Base-by-base conservation (phyloP, 2,113 vertebrate species). In the Athene noctua region DNA sequence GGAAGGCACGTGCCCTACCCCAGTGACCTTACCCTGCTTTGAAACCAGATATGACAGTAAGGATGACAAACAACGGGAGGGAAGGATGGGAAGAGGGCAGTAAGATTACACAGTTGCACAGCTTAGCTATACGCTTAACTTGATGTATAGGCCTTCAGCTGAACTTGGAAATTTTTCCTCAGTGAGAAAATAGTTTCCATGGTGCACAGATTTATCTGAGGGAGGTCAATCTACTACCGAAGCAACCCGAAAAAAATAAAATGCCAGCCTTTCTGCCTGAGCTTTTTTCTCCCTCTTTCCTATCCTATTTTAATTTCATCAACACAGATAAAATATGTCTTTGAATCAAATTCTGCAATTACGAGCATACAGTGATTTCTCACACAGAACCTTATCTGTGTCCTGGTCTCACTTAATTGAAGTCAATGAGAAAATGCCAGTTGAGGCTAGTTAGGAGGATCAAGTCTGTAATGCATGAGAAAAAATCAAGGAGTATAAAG, bases 121-220 rank as follows among this genome's bases (percentile, higher is more conserved):
- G 66, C 79, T 96, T 94, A 94, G 70, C 92, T 97, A 94, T 94
- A 90, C 27, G 74, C 83, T 95, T 96, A 92, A 88, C 66, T 92
- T 96, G 92, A 96, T 96, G 92, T 91, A 97, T 95, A 97, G 84
- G 92, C 86, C 81, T 87, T 66, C 94, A 80, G 80, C 44, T 89
- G 92, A 96, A 97, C 95, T 92, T 94, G 74, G 84, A 95, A 95
- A 96, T 95, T 95, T 96, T 97, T 97, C 67, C 80, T 82, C 49
- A 15, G 94, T 95, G 95, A 97, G 95, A 92, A 97, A 91, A 95
- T 80, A 97, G 96, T 94, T 95, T 95, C 97, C 96, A 95, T 94
- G 80, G 96, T 92, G 84, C 84, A 91, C 58, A 92, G 96, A 97
- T 97, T 97, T 96, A 95, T 96, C 89, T 95, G 92, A 97, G 70